Conservation (phyloP, 2,797 vertebrate genomes). For the Erethizon dorsatum region DNA sequence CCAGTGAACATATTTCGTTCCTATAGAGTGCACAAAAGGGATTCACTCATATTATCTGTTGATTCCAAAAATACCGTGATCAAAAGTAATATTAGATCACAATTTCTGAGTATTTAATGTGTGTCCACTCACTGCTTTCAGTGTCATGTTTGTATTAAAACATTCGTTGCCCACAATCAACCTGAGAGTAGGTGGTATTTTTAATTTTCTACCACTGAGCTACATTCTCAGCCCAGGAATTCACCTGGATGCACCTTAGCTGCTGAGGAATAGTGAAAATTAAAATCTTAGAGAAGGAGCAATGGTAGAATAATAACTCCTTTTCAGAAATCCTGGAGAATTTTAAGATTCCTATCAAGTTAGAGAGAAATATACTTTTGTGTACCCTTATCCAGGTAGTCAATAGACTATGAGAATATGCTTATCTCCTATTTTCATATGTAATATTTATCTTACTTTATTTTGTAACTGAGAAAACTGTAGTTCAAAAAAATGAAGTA, state of each 20-base stretch:
- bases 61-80: background rate
- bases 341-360: background rate
- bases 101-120: background rate
- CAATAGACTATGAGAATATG: background rate
- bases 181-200: background rate
- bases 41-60: background rate
- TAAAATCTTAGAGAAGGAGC: background rate
- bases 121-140: background rate
- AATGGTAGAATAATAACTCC: background rate
- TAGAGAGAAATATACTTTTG: background rate
- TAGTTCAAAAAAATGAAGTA: background rate
- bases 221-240: background rate
- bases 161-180: background rate
- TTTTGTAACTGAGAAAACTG: background rate
- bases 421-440: background rate
- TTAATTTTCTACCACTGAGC: background rate
- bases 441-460: background rate
- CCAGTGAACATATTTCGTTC: no score
- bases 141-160: background rate
- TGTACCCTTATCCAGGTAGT: background rate
- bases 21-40: background rate
- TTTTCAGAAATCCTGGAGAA: background rate
- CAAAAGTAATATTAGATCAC: background rate
- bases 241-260: background rate
- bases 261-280: background rate